phyloP scores from a whole-genome alignment of 2,113 vertebrate genomes.

The Calyptommatus sinebrachiatus region DNA sequence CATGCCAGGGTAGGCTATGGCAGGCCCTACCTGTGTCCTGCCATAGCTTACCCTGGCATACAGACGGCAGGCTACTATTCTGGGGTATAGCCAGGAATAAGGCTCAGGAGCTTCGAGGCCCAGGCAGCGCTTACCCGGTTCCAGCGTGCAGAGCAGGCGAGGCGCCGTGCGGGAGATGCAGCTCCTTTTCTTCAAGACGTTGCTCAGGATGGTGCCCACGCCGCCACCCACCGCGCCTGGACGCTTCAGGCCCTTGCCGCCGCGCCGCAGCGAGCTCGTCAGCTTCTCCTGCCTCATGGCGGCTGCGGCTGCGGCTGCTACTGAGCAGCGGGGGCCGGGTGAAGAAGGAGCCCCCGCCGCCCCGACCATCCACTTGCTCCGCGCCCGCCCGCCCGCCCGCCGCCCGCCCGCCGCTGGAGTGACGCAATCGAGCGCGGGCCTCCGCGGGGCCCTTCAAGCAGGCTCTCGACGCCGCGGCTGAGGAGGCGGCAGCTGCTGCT shows the following conservation, averaged over 20 bases:
- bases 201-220: conserved; percentile 92
- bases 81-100: too few relatives aligned
- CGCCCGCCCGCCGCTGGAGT: background rate
- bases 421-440: background rate
- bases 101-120: background rate
- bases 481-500: too few relatives aligned
- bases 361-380: background rate
- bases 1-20: too few relatives aligned
- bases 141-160: conserved; percentile 92
- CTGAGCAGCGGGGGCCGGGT: too few relatives aligned
- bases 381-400: too few relatives aligned
- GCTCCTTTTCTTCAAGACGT: conserved; percentile 92
- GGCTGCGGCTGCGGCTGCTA: conserved; percentile 4
- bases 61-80: too few relatives aligned
- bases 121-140: conserved; percentile 82
- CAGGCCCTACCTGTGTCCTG: too few relatives aligned
- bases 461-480: background rate
- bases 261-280: conserved; percentile 77
- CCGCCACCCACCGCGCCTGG: conserved; percentile 76
- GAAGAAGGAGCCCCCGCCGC: background rate
- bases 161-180: conserved; percentile 93
- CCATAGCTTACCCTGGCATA: too few relatives aligned
- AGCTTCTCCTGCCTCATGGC: conserved; percentile 88
- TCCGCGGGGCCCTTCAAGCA: background rate
- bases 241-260: conserved; percentile 78